Base-by-base conservation (phyloP, 2,888 invertebrate species). In the Pantelozetes paolii region DNA sequence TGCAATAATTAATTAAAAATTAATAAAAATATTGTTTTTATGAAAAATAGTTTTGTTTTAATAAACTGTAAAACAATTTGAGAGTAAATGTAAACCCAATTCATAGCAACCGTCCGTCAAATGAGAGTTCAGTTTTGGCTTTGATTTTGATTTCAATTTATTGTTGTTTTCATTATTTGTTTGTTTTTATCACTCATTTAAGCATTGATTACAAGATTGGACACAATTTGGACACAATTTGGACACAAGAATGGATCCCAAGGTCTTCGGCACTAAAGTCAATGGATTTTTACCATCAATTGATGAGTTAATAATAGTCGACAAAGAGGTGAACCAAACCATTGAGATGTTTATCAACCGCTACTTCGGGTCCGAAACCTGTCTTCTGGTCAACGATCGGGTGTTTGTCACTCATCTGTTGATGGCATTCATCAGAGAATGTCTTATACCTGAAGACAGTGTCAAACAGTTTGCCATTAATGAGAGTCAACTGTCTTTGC, bases 81-180 rank as follows among this genome's bases (percentile, higher is more conserved):
- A 36, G 6, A 8, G 36, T 36, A 45, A 13, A 2, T 45, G 45
- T 45, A 45, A 15, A 18, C 20, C 20, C 15, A 23, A 50, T 50
- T 50, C 50, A 50, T 50, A 50, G 50, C 50, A 50, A 50, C 50
- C 23, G 50, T 23, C 50, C 23, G 50, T 23, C 23, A 50, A 50
- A 50, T 50, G 13, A 50, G 2, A 45, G 36, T 36, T 11, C 2
- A 13, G 3, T 45, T 45, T 45, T 45, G 45, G 6, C 2, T 20
- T 50, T 50, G n/a, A 20, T 20, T 50, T 50, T 50, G 20, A 50
- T 50, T 50, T 50, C n/a, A 45, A 13, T 13, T 50, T 50, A 2
- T 8, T 50, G n/a, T 20, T 11, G 20, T 50, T 50, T 23, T 50
- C 5, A 23, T 23, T 20, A 50, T 5, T 50, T 2, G 5, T 36